Conservation (phyloP, 2,113 vertebrate genomes). For the Otis tarda region DNA sequence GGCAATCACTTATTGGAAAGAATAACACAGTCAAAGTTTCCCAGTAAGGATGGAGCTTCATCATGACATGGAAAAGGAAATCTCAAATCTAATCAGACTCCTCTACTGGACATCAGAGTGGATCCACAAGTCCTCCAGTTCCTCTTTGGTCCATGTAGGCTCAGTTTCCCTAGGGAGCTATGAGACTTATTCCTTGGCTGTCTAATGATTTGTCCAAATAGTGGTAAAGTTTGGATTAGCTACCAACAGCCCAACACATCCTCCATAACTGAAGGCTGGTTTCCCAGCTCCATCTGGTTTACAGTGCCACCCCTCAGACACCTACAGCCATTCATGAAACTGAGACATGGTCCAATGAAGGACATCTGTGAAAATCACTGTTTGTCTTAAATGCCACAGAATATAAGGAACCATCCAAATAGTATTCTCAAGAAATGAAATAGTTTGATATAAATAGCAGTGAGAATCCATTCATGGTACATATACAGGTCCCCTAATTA, state of each 20-base stretch:
- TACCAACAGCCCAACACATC: neutral
- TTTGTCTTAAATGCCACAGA: neutral
- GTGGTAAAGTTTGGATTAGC: neutral
- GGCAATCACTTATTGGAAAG: constrained; percentile 31
- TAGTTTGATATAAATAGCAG: neutral
- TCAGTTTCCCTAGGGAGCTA: neutral
- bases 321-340: neutral
- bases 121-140: neutral
- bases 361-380: neutral
- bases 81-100: neutral
- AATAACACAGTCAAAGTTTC: neutral
- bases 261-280: neutral
- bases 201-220: neutral
- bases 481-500: neutral
- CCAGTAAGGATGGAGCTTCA: neutral
- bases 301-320: neutral
- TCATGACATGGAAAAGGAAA: neutral
- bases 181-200: neutral
- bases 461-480: neutral
- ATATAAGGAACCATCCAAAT: neutral
- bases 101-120: neutral
- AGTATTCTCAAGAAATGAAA: neutral
- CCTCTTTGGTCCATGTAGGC: neutral
- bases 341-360: neutral
- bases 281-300: neutral